Evolutionary conservation across 2,797 vertebrate species (phyloP).

Genomic region (Falco berigora): DNA sequence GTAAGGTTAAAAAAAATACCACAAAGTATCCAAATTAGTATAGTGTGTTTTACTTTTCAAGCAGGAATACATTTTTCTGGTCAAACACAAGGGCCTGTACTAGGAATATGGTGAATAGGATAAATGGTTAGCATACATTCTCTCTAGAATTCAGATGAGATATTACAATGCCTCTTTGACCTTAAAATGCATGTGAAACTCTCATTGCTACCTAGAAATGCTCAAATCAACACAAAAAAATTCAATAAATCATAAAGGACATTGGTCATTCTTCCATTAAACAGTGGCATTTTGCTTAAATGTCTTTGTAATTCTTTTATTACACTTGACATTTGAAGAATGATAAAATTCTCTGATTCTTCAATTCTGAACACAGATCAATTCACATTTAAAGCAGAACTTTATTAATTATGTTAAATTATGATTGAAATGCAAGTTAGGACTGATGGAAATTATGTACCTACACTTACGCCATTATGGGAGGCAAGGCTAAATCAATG

Average conservation of each 20-base stretch:
- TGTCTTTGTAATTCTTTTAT: background rate
- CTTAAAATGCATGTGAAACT: background rate
- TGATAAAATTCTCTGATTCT: background rate
- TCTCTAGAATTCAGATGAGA: background rate
- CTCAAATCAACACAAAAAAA: background rate
- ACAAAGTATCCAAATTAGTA: background rate
- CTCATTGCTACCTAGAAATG: background rate
- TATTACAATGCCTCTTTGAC: background rate
- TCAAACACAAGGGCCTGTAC: background rate
- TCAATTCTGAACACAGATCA: background rate
- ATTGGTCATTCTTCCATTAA: background rate
- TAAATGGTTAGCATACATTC: background rate
- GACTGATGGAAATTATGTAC: background rate
- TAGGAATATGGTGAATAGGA: background rate
- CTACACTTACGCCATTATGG: background rate
- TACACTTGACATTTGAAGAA: background rate
- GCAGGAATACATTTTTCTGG: background rate
- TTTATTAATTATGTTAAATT: background rate
- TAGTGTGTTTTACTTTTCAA: background rate
- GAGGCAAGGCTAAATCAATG: background rate
- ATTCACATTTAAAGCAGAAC: background rate
- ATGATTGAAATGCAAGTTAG: background rate
- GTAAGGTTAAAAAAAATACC: background rate
- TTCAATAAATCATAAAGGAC: background rate
- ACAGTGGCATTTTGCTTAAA: background rate